These are phyloP conservation scores for Neostethus bicornis DNA, from an alignment of 2,797 vertebrate genomes.

Conservation along the genomic window DNA sequence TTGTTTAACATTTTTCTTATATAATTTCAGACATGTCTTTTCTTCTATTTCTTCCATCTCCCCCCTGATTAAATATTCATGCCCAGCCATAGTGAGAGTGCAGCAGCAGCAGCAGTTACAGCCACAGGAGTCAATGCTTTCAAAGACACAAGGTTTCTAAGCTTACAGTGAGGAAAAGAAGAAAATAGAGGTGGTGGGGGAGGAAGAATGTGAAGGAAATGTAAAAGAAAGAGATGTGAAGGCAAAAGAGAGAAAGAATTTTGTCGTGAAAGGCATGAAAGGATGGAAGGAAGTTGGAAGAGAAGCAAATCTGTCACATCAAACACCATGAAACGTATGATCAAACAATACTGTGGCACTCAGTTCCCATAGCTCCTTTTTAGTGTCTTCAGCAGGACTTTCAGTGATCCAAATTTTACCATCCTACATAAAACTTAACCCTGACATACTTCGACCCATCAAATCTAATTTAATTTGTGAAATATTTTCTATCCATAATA, in stretches of 20 bases:
- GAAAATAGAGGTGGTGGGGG: constrained; percentile 12
- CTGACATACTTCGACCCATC: too few species aligned
- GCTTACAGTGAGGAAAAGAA: constrained; percentile 25
- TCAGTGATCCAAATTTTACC: too few species aligned
- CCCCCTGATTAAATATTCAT: constrained; percentile 73
- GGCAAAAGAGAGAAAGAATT: constrained; percentile 15
- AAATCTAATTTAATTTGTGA: too few species aligned
- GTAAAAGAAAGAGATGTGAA: constrained; percentile 15
- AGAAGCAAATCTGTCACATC: constrained; percentile 43
- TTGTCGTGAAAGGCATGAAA: constrained; percentile 22
- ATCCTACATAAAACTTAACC: too few species aligned
- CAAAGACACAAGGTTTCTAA: constrained; percentile 59
- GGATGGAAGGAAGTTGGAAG: constrained; percentile 28
- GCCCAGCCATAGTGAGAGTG: constrained; percentile 51
- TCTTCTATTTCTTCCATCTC: constrained; percentile 5
- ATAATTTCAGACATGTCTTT: neutral
- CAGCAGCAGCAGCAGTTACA: constrained; percentile 38
- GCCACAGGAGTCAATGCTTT: constrained; percentile 62
- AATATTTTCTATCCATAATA: too few species aligned
- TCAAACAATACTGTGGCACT: constrained; percentile 35
- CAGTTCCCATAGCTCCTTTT: neutral
- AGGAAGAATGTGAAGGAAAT: constrained; percentile 8
- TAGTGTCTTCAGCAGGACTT: neutral
- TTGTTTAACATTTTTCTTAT: constrained; percentile 10
- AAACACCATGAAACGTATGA: constrained; percentile 46